phyloP scores from a whole-genome alignment of 2,113 vertebrate species.

The Peromyscus californicus region DNA sequence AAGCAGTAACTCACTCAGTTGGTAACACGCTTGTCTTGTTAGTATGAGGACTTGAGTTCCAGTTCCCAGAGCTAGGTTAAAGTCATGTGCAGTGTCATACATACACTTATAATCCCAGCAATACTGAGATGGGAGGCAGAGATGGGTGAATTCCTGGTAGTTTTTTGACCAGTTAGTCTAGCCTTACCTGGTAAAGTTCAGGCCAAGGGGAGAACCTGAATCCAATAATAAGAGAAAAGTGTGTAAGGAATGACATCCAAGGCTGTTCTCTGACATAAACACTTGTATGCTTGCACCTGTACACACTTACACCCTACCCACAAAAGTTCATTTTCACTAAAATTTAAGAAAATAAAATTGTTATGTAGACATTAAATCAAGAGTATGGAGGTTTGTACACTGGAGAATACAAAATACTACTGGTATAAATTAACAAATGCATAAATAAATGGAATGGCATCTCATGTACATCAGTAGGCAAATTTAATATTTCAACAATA shows the following conservation, averaged over 20 bases:
- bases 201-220: background rate
- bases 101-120: background rate
- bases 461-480: background rate
- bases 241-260: background rate
- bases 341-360: constrained; percentile 18
- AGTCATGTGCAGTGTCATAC: background rate
- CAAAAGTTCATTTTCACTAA: background rate
- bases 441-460: background rate
- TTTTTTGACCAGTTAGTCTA: background rate
- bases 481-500: background rate
- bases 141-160: background rate
- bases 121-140: background rate
- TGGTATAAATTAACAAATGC: background rate
- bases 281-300: no score
- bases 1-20: background rate
- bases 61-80: background rate
- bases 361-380: background rate
- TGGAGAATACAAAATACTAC: background rate
- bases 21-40: background rate
- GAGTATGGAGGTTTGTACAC: background rate
- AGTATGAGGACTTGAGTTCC: background rate
- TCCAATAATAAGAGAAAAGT: background rate
- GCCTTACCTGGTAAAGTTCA: background rate
- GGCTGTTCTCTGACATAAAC: background rate
- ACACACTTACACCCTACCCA: background rate